Evolutionary conservation across 2,888 invertebrate genomes (phyloP), one percentile per base, ranked within the genome.

Genomic region (Cosmia pyralina): DNA sequence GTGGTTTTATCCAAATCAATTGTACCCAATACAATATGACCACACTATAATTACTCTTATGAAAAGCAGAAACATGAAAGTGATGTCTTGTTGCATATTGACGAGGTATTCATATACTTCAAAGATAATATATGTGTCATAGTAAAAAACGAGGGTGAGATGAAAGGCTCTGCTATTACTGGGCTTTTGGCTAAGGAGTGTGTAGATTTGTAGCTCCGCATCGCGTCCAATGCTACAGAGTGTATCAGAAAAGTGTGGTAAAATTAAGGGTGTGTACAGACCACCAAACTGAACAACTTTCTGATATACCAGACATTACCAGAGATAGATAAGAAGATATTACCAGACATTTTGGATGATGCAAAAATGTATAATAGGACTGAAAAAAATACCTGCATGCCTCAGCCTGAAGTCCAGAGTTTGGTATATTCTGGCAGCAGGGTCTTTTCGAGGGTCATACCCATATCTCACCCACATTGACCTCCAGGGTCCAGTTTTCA

Each of bases 151-250:
- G 99, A 99, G 96, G 99, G 99, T 80, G 99, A 99, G 97, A 99
- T 99, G 99, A 99, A 99, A 96, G 99, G 99, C 77, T 99, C 99
- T 34, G 99, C 99, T 80, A 99, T 99, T 93, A 99, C 99, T 66
- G 99, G 99, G 85, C 99, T 99, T 70, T 99, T 99, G 48, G 99
- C 99, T 46, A 99, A 99, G 96, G 99, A 99, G 96, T 99, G 99
- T 96, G 99, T 99, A 70, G 99, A 99, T 96, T 97, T 99, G 87
- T 99, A 99, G 99, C 99, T 99, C 86, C 99, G 99, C 97, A 99
- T 99, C 94, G 99, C 99, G 74, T 99, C 99, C 71, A 99, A 99
- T 95, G 99, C 99, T 79, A 99, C 28, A 28, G 28, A 1, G 28
- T 28, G 28, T 3, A 28, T 3, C 28, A 28, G 28, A 28, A 28